A percentile compares a stretch with the other conserved stretches of the same genome.
Evolutionary conservation across 2,888 invertebrate species (phyloP).

Genomic region (Aleiodes leptofemur): DNA sequence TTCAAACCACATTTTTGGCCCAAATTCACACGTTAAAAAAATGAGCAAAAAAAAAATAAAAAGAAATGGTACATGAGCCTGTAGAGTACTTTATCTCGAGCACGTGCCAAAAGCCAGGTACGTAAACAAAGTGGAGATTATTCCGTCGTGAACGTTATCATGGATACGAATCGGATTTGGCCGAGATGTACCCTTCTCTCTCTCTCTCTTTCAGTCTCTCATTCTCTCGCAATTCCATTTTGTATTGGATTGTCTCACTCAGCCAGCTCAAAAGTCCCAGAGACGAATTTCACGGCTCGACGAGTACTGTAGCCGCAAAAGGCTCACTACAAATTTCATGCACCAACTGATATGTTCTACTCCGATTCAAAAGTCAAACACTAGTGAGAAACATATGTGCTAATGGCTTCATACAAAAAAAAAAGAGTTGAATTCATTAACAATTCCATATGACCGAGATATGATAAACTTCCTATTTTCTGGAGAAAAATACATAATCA

Average conservation of each 20-base stretch:
- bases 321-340: conserved; percentile 33
- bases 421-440: no score
- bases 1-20: background rate
- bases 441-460: no score
- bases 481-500: background rate
- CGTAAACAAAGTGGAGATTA: conserved; percentile 36
- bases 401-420: background rate
- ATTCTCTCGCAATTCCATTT: background rate
- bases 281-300: conserved; percentile 56
- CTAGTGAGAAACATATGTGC: background rate
- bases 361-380: conserved; percentile 23
- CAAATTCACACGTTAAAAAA: conserved; percentile 1
- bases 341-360: conserved; percentile 17
- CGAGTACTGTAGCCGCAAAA: conserved; percentile 32
- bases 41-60: background rate
- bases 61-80: background rate
- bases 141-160: conserved; percentile 1
- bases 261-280: conserved; percentile 30
- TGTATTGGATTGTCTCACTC: no score
- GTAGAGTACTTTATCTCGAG: conserved; percentile 4
- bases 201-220: no score
- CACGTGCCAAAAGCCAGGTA: conserved; percentile 14
- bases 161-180: conserved; percentile 29
- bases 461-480: background rate
- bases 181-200: conserved; percentile 2